Percentiles rank a stretch among this genome's conserved stretches.
Evolutionary conservation across 1,140 invertebrate genomes (phyloP).

Genomic region (Drosophila nigromelanica): DNA sequence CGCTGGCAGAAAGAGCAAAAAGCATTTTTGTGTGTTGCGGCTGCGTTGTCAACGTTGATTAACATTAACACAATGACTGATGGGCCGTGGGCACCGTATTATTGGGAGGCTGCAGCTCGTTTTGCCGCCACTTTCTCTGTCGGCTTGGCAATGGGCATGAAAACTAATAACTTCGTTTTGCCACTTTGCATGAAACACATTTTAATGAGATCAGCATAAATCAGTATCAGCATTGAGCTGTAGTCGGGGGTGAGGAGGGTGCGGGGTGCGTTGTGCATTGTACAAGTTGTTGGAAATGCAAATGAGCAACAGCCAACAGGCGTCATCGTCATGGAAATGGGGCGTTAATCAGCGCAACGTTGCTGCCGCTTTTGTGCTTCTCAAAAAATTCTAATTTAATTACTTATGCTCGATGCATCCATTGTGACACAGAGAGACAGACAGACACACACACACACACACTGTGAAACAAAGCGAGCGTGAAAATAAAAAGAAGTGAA

Average conservation of each 20-base stretch:
- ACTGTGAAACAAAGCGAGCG: constrained; percentile 60
- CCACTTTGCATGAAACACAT: constrained; percentile 73
- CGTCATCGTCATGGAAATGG: constrained; percentile 67
- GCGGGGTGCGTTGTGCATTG: constrained; percentile 18
- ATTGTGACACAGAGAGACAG: constrained; percentile 66
- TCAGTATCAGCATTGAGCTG: constrained; percentile 56
- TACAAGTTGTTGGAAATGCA: constrained; percentile 57
- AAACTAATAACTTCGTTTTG: constrained; percentile 80
- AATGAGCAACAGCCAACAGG: constrained; percentile 65
- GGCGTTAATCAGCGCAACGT: constrained; percentile 71
- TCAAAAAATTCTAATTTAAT: constrained; percentile 84
- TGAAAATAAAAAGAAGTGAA: constrained; percentile 67
- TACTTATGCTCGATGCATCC: constrained; percentile 83
- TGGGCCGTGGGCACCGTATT: constrained; percentile 41
- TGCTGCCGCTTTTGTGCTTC: constrained; percentile 65
- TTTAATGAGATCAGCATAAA: constrained; percentile 83
- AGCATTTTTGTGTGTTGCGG: constrained; percentile 70
- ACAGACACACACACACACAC: background rate
- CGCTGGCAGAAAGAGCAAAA: constrained; percentile 50
- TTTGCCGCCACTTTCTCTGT: too few relatives aligned
- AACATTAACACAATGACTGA: constrained; percentile 77
- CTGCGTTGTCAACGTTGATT: constrained; percentile 78
- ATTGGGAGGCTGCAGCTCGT: constrained; percentile 24
- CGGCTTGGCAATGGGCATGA: constrained; percentile 38
- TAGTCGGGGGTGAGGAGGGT: background rate